Base-by-base conservation (phyloP, 2,113 vertebrate genomes). In the Axis porcinus region DNA sequence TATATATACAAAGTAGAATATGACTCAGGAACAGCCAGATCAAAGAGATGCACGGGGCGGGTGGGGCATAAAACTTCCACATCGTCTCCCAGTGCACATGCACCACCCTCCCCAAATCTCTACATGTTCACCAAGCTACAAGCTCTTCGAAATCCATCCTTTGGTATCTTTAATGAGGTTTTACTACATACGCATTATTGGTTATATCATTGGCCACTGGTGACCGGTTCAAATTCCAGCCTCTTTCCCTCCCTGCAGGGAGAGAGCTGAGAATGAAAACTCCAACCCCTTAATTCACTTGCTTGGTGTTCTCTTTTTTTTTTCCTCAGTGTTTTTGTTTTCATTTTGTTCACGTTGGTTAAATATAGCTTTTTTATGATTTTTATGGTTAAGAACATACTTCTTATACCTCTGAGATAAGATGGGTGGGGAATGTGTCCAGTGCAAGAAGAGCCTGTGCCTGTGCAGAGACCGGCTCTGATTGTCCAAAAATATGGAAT, bases 351-450 rank as follows among this genome's bases (percentile, higher is more conserved):
- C 97, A 98, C 91, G 94, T 98, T 98, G 98, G 98, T 99, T 98
- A 98, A 98, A 99, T 97, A 62, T 86, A 85, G 86, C 30, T 86
- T 94, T 82, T 76, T 58, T n/a, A n/a, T 96, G 86, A 98, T 98
- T 86, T 97, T 98, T 98, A 98, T 97, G 98, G 98, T 99, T 96
- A 98, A 92, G 98, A 98, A 98, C 98, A 99, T 98, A 99, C 98
- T 99, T 98, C 97, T 98, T 98, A 97, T 99, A 98, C 98, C 98
- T 98, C 98, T 30, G 97, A 98, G 98, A 98, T 98, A 98, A 97
- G 55, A 16, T 45, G 84, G 97, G 92, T 95, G 90, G 98, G 98
- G 98, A 98, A 97, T 98, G 98, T 95, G 89, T 98, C 97, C 98
- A 98, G 98, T 97, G 98, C 98, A 86, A 96, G 88, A 97, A 97